These are phyloP conservation scores for Beris morrisii DNA, from an alignment of 2,888 invertebrate genomes.

Conservation along the genomic window DNA sequence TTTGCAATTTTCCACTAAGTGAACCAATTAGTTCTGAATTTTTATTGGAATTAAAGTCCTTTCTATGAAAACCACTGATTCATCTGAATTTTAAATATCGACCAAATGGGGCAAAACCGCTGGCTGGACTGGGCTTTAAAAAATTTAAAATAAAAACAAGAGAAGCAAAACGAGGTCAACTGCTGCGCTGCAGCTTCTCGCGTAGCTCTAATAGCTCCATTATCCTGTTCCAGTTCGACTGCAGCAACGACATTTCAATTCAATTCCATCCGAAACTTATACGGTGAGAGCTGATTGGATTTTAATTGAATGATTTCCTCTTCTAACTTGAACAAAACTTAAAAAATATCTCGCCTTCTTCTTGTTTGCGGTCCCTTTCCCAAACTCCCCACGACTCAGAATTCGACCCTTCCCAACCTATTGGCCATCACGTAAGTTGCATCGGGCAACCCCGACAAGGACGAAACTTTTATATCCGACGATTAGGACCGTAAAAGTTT, in stretches of 20 bases:
- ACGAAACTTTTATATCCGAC: conserved; percentile 26
- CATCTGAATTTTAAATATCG: conserved; percentile 10
- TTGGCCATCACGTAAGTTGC: too few relatives aligned
- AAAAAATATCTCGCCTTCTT: conserved; percentile 2
- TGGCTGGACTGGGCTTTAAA: not conserved
- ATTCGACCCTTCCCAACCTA: not conserved
- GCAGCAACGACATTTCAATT: conserved; percentile 13
- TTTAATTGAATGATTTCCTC: conserved; percentile 31
- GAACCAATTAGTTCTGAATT: conserved; percentile 24
- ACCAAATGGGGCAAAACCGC: conserved; percentile 5
- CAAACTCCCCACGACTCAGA: not conserved
- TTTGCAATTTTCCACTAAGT: conserved; percentile 27
- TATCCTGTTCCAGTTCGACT: not conserved
- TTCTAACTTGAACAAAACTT: conserved; percentile 25
- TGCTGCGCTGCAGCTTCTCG: not conserved
- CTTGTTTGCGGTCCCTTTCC: too few relatives aligned
- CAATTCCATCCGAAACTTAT: conserved; percentile 20
- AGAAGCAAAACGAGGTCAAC: not conserved
- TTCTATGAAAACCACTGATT: not conserved
- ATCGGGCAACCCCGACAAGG: not conserved
- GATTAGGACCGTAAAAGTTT: conserved; percentile 32
- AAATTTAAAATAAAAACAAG: not conserved
- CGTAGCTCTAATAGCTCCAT: not conserved
- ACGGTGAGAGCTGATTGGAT: conserved; percentile 20
- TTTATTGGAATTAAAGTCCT: conserved; percentile 12